Evolutionary conservation across 2,113 vertebrate genomes (phyloP), one percentile per base, ranked within the genome.

Genomic region (Mesoclemmys tuberculata): DNA sequence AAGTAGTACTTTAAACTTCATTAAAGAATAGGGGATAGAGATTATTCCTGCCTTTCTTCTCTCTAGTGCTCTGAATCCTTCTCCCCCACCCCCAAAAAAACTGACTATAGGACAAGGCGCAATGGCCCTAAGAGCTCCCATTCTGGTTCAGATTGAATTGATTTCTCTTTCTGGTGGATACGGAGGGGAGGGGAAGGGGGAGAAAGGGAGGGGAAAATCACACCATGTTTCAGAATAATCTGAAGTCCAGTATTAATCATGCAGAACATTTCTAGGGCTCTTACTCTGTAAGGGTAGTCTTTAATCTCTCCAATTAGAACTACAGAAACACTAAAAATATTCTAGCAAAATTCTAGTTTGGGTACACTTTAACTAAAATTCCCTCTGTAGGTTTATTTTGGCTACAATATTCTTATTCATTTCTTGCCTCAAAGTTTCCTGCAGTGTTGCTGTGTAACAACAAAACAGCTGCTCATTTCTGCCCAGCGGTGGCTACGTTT

Each of bases 391-490:
- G 11, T 56, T 80, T 26, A 14, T 83, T 52, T n/a, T 35, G 78
- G 46, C 29, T 80, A 29, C 31, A 51, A 82, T 18, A 61, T 38
- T 82, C 52, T 80, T 90, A 26, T 31, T 80, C 26, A 74, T 74
- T 74, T 74, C 71, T 44, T 74, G 10, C 44, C 19, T 48, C 19
- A 22, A 1, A 1, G 46, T 84, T 90, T 80, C 55, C 14, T 3
- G 10, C 52, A 26, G 1, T 0, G 0, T 29, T 13, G 4, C 29
- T 80, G 35, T 22, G 9, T 84, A 49, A 5, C 26, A 90, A 41
- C 51, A 85, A 44, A 77, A 77, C 9, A 68, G n/a, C 35, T 68
- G 35, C n/a, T 68, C 35, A 38, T 68, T 38, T 38, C 61, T 68
- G 18, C 31, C 31, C 64, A 68, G 16, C n/a, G 64, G 7, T 7